These are phyloP conservation scores for Sphinx pinastri DNA, from an alignment of 2,888 invertebrate genomes.

Conservation along the genomic window DNA sequence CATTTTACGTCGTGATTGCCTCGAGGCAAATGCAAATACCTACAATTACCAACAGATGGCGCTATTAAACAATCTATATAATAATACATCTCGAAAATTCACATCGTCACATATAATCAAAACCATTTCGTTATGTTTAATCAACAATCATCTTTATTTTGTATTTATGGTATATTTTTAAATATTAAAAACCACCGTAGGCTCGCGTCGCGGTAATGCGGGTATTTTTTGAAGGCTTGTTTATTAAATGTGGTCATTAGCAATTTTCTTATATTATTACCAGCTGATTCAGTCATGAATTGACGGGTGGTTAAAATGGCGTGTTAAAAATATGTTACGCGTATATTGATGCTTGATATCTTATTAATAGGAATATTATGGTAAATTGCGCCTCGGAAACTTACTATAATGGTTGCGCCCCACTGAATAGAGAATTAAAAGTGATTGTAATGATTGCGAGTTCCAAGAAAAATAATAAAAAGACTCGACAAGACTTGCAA, in stretches of 20 bases:
- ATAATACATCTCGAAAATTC: constrained; percentile 7
- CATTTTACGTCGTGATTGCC: constrained; percentile 6
- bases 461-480: background rate
- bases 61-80: constrained; percentile 4
- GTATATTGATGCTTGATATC: constrained; percentile 4
- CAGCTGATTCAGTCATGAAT: constrained; percentile 48
- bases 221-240: constrained; percentile 59
- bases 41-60: constrained; percentile 19
- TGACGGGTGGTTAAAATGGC: constrained; percentile 36
- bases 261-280: constrained; percentile 64
- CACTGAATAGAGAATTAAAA: background rate
- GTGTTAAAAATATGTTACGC: constrained; percentile 23
- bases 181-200: constrained; percentile 1
- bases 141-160: constrained; percentile 12
- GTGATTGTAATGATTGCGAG: background rate
- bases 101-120: constrained; percentile 19
- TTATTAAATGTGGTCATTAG: constrained; percentile 69
- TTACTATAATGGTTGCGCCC: background rate
- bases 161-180: constrained; percentile 15
- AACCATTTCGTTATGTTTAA: constrained; percentile 18
- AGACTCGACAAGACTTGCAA: background rate
- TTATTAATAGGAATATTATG: constrained; percentile 1
- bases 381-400: background rate
- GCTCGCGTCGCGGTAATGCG: constrained; percentile 46
- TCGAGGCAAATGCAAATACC: constrained; percentile 9